Evolutionary conservation across 2,888 invertebrate genomes (phyloP).

Genomic region (Gasteruption jaculator): DNA sequence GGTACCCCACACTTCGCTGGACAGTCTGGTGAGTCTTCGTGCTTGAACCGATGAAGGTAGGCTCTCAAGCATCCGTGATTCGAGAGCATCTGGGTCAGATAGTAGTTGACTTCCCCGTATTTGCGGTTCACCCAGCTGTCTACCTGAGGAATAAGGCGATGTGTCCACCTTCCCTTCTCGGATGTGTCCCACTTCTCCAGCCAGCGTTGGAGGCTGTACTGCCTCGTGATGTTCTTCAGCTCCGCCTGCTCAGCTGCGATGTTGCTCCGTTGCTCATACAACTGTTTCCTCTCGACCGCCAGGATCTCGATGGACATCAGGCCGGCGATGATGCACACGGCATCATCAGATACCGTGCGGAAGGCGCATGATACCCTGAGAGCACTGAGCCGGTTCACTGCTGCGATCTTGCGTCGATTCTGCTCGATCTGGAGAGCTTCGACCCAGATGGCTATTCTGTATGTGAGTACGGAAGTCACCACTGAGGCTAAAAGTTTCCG

Average conservation of each 20-base stretch:
- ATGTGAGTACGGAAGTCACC: conserved; percentile 17
- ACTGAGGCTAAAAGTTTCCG: conserved; percentile 17
- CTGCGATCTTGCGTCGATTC: conserved; percentile 10
- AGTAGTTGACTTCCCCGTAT: conserved; percentile 14
- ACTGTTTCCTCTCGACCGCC: neutral
- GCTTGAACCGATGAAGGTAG: conserved; percentile 11
- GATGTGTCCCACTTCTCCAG: conserved; percentile 13
- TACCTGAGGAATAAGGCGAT: conserved; percentile 2
- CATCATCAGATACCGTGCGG: too few relatives aligned
- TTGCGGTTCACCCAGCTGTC: conserved; percentile 10
- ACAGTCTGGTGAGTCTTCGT: conserved; percentile 14
- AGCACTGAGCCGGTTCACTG: conserved; percentile 14
- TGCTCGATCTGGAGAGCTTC: conserved; percentile 2
- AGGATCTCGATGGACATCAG: neutral
- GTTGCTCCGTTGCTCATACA: conserved; percentile 4
- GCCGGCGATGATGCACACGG: conserved; percentile 17
- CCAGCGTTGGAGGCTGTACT: conserved; percentile 15
- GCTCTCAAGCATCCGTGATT: conserved; percentile 16
- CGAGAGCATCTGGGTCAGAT: conserved; percentile 14
- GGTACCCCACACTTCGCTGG: conserved; percentile 9
- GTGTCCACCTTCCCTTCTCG: conserved; percentile 12
- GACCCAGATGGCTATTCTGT: conserved; percentile 16
- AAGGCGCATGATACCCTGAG: conserved; percentile 18
- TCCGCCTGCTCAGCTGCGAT: neutral
- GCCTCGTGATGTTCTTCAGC: conserved; percentile 12